Percentiles rank a stretch among this genome's conserved stretches.
These are phyloP conservation scores for Echiichthys vipera DNA, from an alignment of 2,797 vertebrate genomes.

Conservation along the genomic window DNA sequence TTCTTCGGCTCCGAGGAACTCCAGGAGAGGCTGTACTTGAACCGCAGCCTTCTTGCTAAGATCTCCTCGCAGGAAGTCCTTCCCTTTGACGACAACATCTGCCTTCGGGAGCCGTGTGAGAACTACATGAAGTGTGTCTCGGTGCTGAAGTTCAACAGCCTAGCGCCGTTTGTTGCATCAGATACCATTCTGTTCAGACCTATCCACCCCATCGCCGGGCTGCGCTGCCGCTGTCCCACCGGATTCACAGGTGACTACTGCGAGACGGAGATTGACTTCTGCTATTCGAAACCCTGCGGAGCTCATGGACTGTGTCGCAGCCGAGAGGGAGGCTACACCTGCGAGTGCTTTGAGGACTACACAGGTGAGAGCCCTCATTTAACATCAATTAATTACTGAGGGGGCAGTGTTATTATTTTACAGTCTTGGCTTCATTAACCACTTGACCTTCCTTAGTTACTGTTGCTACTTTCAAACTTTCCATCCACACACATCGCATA, in stretches of 20 bases:
- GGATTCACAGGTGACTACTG: slow-evolving; percentile 98
- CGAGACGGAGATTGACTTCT: slow-evolving; percentile 96
- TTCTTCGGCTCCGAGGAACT: slow-evolving; percentile 94
- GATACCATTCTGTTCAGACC: slow-evolving; percentile 96
- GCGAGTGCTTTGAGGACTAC: slow-evolving; percentile 91
- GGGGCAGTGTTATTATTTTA: neutral
- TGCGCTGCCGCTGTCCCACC: slow-evolving; percentile 93
- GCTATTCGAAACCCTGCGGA: slow-evolving; percentile 95
- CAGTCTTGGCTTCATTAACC: slow-evolving; percentile 11
- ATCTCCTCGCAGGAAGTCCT: slow-evolving; percentile 93
- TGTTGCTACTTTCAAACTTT: neutral
- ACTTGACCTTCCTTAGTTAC: neutral
- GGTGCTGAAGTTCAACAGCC: slow-evolving; percentile 94
- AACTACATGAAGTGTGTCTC: slow-evolving; percentile 99
- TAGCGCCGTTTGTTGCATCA: slow-evolving; percentile 93
- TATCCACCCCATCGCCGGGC: slow-evolving; percentile 93
- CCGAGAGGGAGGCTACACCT: slow-evolving; percentile 94
- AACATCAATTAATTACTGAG: neutral
- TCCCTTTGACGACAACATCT: slow-evolving; percentile 98
- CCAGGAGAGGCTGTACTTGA: slow-evolving; percentile 95
- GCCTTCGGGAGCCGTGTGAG: slow-evolving; percentile 95
- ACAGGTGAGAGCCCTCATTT: slow-evolving; percentile 86
- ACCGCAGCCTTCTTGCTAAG: slow-evolving; percentile 91
- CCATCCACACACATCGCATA: neutral
- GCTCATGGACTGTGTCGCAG: slow-evolving; percentile 89